Base-by-base conservation (phyloP, 2,113 vertebrate genomes). In the Arizona elegans region DNA sequence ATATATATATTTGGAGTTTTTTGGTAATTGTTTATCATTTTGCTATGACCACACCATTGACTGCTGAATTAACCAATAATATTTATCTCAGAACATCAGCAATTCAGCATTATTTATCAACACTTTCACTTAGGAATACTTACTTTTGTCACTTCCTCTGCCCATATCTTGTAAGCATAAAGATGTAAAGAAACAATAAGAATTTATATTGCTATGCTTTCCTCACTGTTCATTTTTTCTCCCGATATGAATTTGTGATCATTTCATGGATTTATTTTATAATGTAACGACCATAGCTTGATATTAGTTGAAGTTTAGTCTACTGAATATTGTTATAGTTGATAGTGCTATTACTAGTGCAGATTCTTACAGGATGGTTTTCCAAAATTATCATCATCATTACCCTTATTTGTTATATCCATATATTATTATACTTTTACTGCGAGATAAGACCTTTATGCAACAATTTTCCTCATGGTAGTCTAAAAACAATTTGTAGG, bases 61-160 rank as follows among this genome's bases (percentile, higher is more conserved):
- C 29, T 0, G 92, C 92, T 7, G 3, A 17, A 92, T 26, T 43
- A 90, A 59, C 15, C 75, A 43, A 81, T 81, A 93, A 13, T 33
- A 59, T 26, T 26, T 92, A 75, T 89, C 59, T 85, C 26, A 43
- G 29, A 19, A 33, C 15, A 52, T 93, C 23, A 58, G 94, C 87
- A 59, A 26, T 26, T 56, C 50, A 92, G 33, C 52, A 55, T 50
- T 33, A 62, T 92, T 92, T 92, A 85, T 54, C 29, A 58, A 90
- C 43, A 86, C 8, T n/a, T 89, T 92, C 24, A 89, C 19, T 59
- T 59, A 52, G 65, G 65, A 85, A 97, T 98, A 98, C 98, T 99
- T 98, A 99, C 99, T 99, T 99, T 98, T 6, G 98, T 98, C 97
- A 99, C 98, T 97, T 99, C 99, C 97, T 99, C 98, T 97, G 98